Evolutionary conservation across 2,113 vertebrate genomes (phyloP).

Genomic region (Smithornis capensis): DNA sequence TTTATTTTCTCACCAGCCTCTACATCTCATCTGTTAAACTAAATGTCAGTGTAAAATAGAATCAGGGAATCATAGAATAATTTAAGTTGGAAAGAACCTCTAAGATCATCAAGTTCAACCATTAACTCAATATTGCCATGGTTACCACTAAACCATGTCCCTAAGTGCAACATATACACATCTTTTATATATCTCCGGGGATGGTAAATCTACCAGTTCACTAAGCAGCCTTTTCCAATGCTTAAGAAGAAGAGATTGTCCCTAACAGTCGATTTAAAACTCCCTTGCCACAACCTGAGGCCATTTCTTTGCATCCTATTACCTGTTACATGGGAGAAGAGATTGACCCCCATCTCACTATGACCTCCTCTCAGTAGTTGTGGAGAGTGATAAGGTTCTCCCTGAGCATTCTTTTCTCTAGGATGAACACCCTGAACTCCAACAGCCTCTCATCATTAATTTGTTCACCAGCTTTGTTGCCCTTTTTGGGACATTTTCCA

Average conservation of each 20-base stretch:
- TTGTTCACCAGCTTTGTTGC: not conserved
- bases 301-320: not conserved
- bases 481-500: not conserved
- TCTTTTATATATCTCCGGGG: not conserved
- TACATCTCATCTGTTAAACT: not conserved
- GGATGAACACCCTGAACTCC: not conserved
- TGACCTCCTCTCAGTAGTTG: not conserved
- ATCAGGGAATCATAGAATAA: not conserved
- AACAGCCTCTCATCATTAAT: not conserved
- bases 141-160: not conserved
- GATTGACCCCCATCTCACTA: not conserved
- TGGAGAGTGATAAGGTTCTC: fast-evolving
- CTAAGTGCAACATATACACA: not conserved
- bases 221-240: not conserved
- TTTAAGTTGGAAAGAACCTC: not conserved
- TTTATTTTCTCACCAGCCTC: not conserved
- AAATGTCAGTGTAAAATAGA: not conserved
- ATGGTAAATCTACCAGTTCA: no score
- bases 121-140: not conserved
- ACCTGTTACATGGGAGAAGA: not conserved
- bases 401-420: not conserved
- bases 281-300: not conserved
- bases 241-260: not conserved
- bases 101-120: not conserved
- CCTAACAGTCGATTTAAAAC: not conserved